Base-by-base conservation (phyloP, 2,888 invertebrate species). In the Plebejus melissa region DNA sequence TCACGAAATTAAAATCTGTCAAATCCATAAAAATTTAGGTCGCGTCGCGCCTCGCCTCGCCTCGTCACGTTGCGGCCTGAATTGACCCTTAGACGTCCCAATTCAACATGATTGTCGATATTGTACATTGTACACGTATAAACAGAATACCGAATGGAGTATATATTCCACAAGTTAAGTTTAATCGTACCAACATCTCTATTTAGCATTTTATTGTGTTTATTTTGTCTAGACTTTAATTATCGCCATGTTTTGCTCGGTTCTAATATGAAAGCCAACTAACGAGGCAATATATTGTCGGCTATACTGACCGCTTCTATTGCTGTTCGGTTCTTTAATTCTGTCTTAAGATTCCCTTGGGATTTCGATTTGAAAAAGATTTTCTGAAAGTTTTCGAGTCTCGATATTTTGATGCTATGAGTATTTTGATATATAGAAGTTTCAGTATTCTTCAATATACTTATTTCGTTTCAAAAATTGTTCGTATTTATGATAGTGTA, bases 221-320 rank as follows among this genome's bases (percentile, higher is more conserved):
- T 72, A 72, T 72, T 72, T 72, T 72, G 72, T 72, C 72, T 72
- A 72, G 72, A 72, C 72, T 72, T 50, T 72, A 72, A 72, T 72
- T 72, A 72, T 72, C 71, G 28, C 46, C 54, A 72, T 72, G 72
- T 72, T 72, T 71, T 72, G 71, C 72, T 72, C 72, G 72, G 72
- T 54, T 72, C 32, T 72, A 72, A 72, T 72, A 72, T 72, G 72
- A 72, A 72, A 72, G 72, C 72, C 50, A 72, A 54, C 72, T 72
- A 72, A 72, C 72, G 72, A 54, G 9, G 54, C 72, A 72, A 72
- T 72, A 72, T 72, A 72, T 72, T 72, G 72, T 54, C 54, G 54
- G 72, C 72, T 72, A 50, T 16, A 46, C 71, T 41, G 41, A 13
- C 46, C 41, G 28, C 50, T 54, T 7, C 72, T 32, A 32, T 54